Conservation (phyloP, 2,113 vertebrate species). For the Notothenia rossii region DNA sequence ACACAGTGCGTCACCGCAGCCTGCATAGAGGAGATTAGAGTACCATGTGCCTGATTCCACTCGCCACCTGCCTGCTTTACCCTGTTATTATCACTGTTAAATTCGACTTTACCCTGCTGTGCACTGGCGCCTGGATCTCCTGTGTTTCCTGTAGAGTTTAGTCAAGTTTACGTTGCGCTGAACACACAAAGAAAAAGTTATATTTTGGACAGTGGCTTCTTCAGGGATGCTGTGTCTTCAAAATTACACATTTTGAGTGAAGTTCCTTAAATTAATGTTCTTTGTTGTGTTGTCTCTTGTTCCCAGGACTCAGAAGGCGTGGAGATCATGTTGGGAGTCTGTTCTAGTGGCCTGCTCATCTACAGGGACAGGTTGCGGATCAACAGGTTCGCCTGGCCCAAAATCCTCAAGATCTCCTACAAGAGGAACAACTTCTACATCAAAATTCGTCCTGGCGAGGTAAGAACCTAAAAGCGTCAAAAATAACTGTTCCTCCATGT, state of each 20-base stretch:
- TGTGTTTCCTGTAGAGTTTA: conserved; percentile 18
- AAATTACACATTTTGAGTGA: neutral
- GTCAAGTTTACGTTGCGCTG: conserved; percentile 16
- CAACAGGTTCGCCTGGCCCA: conserved; percentile 98
- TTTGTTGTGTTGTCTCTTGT: conserved; percentile 34
- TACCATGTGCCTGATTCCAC: conserved; percentile 66
- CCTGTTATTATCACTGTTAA: conserved; percentile 46
- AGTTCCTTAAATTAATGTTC: neutral
- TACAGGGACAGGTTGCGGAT: conserved; percentile 96
- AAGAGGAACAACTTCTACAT: conserved; percentile 99
- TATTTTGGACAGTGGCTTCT: conserved; percentile 6
- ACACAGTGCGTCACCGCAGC: conserved; percentile 27
- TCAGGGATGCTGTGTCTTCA: neutral
- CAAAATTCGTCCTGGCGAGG: conserved; percentile 97
- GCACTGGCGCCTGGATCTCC: conserved; percentile 49
- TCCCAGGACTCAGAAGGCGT: conserved; percentile 96
- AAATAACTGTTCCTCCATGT: too few relatives aligned
- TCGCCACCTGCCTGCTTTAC: conserved; percentile 74
- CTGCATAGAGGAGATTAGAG: conserved; percentile 55
- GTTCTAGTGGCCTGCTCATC: conserved; percentile 95
- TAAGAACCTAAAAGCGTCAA: conserved; percentile 67
- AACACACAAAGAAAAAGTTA: neutral
- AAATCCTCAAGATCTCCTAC: conserved; percentile 99
- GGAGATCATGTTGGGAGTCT: conserved; percentile 98
- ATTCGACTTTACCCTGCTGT: conserved; percentile 52